Evolutionary conservation across 2,797 vertebrate species (phyloP).

Genomic region (Cetoscarus ocellatus): DNA sequence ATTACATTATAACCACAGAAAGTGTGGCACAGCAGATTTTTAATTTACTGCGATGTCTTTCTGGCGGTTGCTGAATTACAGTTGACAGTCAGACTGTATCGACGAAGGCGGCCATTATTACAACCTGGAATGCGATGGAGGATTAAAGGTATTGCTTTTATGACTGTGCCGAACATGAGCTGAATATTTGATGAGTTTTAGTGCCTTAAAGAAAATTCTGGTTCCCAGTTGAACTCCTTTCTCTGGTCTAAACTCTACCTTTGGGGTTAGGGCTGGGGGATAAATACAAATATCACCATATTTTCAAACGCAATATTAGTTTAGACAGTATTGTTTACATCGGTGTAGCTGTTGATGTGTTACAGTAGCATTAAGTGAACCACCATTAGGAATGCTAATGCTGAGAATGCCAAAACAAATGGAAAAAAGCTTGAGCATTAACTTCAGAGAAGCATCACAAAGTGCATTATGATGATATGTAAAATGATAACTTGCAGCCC

Average conservation of each 20-base stretch:
- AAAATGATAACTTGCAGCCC: no score
- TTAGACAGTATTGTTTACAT: no score
- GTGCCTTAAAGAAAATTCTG: background rate
- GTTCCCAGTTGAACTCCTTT: background rate
- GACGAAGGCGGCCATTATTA: conserved; percentile 14
- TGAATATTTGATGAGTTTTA: conserved; percentile 18
- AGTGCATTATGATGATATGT: no score
- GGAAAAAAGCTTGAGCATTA: no score
- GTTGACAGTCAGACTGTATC: conserved; percentile 28
- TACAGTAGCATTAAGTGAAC: no score
- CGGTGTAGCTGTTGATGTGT: no score
- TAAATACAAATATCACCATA: no score
- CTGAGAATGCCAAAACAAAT: no score
- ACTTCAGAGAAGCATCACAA: no score
- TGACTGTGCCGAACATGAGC: background rate
- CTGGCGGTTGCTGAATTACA: conserved; percentile 16
- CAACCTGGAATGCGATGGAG: conserved; percentile 1
- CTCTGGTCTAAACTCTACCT: background rate
- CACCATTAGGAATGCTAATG: no score
- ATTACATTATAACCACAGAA: conserved; percentile 47
- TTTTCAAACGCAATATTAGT: no score
- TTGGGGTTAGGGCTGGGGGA: no score
- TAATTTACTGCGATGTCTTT: conserved; percentile 49
- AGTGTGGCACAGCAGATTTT: conserved; percentile 38
- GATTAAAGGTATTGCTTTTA: conserved; percentile 28